Base-by-base conservation (phyloP, 2,113 vertebrate genomes). In the Chloropsis cyanopogon region DNA sequence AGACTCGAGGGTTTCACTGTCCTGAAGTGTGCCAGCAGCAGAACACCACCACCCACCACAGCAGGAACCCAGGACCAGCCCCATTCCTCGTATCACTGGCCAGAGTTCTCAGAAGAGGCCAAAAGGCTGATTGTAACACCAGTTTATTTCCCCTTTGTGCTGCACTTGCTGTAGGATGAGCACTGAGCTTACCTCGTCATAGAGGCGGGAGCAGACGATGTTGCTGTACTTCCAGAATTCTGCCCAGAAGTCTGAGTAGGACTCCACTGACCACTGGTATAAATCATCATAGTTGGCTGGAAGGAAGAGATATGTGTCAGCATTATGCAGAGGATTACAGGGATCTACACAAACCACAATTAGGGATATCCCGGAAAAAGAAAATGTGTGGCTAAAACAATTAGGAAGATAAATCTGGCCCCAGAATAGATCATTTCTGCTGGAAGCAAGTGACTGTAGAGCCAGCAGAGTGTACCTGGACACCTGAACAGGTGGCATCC, bases 161-260 rank as follows among this genome's bases (percentile, higher is more conserved):
- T 39, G 61, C 57, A 66, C 14, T 22, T 59, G 25, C 28, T 19
- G 49, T 1, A 49, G 83, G 29, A 46, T 9, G 64, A 85, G 50
- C 39, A 82, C 98, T 28, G 42, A 44, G 70, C 88, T 96, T 90
- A 99, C 99, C 99, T 99, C 98, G 5, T 99, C 98, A 6, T 99
- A 99, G 11, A 96, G 97, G 89, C 94, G 97, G 5, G 99, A 99
- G 77, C 96, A 98, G 42, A 98, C 11, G 0, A 99, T 96, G 12
- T 98, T 98, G 31, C 99, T 98, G 97, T 98, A 99, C 39, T 98
- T 98, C 99, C 99, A 99, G 95, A 99, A 98, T 26, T 99, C 97
- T 0, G 97, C 98, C 99, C 99, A 99, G 96, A 99, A 99, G 92
- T 99, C 99, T 0, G 98, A 60, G 79, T 98, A 99, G 18, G 95